Percentiles rank a stretch among this genome's conserved stretches.
Conservation (phyloP, 1,140 invertebrate species). For the Macrostomum lignano region DNA sequence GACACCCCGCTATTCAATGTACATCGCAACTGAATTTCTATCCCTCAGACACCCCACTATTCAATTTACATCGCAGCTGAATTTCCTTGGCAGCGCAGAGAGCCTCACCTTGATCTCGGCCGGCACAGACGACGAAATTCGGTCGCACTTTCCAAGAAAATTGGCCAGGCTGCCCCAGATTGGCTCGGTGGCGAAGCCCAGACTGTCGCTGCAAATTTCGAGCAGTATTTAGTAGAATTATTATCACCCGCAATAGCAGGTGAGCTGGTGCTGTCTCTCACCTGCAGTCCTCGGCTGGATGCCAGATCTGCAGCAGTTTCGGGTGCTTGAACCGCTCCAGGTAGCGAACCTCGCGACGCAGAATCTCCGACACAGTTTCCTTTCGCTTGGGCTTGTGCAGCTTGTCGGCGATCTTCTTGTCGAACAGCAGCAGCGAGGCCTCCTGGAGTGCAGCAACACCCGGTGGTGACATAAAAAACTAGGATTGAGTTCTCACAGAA, state of each 20-base stretch:
- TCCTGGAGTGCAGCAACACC: too few species aligned
- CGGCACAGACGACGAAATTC: constrained; percentile 23
- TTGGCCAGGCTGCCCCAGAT: constrained; percentile 58
- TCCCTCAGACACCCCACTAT: too few species aligned
- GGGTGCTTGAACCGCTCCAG: constrained; percentile 59
- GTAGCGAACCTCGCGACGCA: constrained; percentile 47
- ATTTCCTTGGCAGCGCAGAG: too few species aligned
- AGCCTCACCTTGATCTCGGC: too few species aligned
- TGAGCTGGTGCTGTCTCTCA: constrained; percentile 13
- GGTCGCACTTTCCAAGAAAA: constrained; percentile 36
- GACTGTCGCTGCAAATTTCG: constrained; percentile 35
- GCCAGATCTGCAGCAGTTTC: constrained; percentile 39
- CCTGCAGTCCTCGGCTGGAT: constrained; percentile 30
- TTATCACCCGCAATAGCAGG: not conserved
- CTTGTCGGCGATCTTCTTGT: constrained; percentile 69
- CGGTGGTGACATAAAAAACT: too few species aligned
- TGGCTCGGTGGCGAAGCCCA: constrained; percentile 67
- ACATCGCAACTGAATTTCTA: too few species aligned
- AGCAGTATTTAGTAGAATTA: not conserved
- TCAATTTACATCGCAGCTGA: too few species aligned
- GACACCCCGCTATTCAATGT: too few species aligned
- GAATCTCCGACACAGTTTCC: constrained; percentile 59
- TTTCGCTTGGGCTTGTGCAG: constrained; percentile 67
- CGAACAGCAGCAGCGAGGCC: constrained; percentile 73
- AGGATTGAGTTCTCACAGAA: too few species aligned